Percentiles rank a stretch among this genome's conserved stretches.
These are phyloP conservation scores for Notiomystis cincta DNA, from an alignment of 2,113 vertebrate genomes.

Conservation along the genomic window DNA sequence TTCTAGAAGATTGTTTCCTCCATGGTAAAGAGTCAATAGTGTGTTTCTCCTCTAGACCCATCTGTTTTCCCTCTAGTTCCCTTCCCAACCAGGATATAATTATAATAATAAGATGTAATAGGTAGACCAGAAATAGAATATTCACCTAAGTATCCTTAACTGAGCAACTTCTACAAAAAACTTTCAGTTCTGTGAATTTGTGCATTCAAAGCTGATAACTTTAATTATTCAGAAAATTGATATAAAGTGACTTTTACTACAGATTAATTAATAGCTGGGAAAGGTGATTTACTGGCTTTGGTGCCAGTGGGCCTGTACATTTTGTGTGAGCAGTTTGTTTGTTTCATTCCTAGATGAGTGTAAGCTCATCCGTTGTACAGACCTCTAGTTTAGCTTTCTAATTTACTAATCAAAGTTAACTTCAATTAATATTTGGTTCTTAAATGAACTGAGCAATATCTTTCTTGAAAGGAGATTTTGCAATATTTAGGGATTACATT, in stretches of 20 bases:
- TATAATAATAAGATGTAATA: neutral
- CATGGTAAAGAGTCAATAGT: neutral
- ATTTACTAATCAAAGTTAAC: neutral
- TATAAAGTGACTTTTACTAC: neutral
- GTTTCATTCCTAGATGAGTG: neutral
- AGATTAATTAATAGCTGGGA: neutral
- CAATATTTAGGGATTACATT: neutral
- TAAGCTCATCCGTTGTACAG: neutral
- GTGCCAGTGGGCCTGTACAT: neutral
- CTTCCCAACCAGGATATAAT: neutral
- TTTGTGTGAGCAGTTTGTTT: slow-evolving; percentile 10
- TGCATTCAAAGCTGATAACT: neutral
- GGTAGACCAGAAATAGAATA: neutral
- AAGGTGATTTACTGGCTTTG: neutral
- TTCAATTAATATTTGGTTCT: neutral
- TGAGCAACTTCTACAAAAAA: neutral
- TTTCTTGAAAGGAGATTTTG: neutral
- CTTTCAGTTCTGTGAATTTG: neutral
- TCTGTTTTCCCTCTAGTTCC: neutral
- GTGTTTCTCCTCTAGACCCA: neutral
- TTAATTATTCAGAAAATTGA: neutral
- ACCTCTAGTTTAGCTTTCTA: neutral
- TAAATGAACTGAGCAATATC: neutral
- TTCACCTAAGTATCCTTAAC: neutral
- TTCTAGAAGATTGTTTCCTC: neutral